Conservation (phyloP, 2,797 vertebrate species). For the Parauchenoglanis ngamensis region DNA sequence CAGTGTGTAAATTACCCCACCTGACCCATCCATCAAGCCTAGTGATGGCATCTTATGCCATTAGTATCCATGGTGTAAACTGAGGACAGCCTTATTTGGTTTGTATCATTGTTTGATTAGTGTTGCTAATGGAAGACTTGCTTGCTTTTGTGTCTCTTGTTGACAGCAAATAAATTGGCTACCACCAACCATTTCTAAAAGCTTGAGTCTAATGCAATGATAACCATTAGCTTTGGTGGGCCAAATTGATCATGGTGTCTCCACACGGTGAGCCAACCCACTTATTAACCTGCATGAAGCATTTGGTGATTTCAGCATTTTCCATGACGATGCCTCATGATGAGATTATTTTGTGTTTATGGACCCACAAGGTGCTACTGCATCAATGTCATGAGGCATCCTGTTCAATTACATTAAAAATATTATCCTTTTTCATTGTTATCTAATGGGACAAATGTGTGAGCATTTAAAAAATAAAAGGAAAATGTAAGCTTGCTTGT, state of each 20-base stretch:
- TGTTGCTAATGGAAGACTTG: constrained; percentile 64
- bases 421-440: not conserved
- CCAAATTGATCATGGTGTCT: constrained; percentile 78
- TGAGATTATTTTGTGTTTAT: constrained; percentile 31
- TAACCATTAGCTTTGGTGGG: constrained; percentile 76
- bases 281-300: constrained; percentile 72
- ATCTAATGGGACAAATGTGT: not conserved
- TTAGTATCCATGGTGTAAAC: constrained; percentile 61
- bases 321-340: constrained; percentile 37
- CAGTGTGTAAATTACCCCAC: constrained; percentile 46
- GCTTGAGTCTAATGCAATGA: constrained; percentile 76
- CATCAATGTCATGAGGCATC: constrained; percentile 22
- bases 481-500: not conserved
- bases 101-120: constrained; percentile 68
- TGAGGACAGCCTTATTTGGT: constrained; percentile 60
- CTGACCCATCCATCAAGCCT: constrained; percentile 59
- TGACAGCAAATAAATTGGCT: constrained; percentile 79
- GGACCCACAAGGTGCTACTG: not conserved
- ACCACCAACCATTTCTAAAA: constrained; percentile 71
- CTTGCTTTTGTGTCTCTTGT: constrained; percentile 64
- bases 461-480: not conserved
- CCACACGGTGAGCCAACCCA: constrained; percentile 65
- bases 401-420: constrained; percentile 13
- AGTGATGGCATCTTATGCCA: constrained; percentile 51
- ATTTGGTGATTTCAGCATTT: constrained; percentile 66